Evolutionary conservation across 1,140 invertebrate genomes (phyloP).

Genomic region (Drosophila funebris): DNA sequence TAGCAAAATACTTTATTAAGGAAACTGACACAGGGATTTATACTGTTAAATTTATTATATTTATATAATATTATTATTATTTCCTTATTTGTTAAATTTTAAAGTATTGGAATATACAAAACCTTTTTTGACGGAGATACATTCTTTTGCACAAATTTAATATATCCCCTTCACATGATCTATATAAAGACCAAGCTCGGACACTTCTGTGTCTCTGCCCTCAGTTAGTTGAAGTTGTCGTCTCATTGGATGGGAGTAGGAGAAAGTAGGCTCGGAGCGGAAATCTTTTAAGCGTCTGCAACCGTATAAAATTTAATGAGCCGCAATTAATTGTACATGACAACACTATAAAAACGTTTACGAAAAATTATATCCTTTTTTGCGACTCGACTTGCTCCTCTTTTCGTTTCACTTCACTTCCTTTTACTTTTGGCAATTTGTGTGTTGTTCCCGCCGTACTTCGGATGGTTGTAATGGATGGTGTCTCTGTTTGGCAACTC

Average conservation of each 20-base stretch:
- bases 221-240: conserved; percentile 1
- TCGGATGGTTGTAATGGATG: conserved; percentile 48
- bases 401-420: not conserved
- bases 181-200: too few species aligned
- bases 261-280: conserved; percentile 17
- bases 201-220: not conserved
- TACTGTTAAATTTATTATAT: too few species aligned
- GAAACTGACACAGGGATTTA: too few species aligned
- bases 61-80: too few species aligned
- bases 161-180: too few species aligned
- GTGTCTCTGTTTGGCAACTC: conserved; percentile 41
- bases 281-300: conserved; percentile 69
- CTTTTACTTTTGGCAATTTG: not conserved
- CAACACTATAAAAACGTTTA: conserved; percentile 81
- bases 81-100: too few species aligned
- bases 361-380: conserved; percentile 69
- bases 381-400: not conserved
- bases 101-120: too few species aligned
- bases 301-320: conserved; percentile 76
- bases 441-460: not conserved
- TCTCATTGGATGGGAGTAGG: not conserved
- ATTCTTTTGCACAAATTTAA: too few species aligned
- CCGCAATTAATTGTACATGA: conserved; percentile 80
- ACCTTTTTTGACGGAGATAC: too few species aligned
- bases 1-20: too few species aligned